These are phyloP conservation scores for Lasioglossum leucozonium DNA, from an alignment of 2,888 invertebrate species.

Conservation along the genomic window DNA sequence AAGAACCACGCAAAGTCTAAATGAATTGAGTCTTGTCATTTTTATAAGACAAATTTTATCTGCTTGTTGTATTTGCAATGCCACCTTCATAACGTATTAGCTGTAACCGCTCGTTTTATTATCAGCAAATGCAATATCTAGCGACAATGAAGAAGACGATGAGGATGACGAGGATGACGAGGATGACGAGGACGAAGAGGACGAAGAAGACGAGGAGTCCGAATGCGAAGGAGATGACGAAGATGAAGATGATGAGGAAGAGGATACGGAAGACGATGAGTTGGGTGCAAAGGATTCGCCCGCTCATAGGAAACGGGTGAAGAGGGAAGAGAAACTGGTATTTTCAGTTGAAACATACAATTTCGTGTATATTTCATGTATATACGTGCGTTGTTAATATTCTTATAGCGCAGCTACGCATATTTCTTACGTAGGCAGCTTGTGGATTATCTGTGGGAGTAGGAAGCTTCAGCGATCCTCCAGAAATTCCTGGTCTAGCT, in stretches of 20 bases:
- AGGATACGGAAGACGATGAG: slow-evolving; percentile 60
- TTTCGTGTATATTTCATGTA: neutral
- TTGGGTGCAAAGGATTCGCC: slow-evolving; percentile 76
- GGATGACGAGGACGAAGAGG: slow-evolving; percentile 68
- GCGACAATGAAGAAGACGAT: slow-evolving; percentile 62
- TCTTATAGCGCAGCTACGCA: slow-evolving; percentile 34
- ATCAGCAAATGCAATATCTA: slow-evolving; percentile 25
- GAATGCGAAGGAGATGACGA: slow-evolving; percentile 60
- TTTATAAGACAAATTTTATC: neutral
- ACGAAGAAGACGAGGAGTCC: slow-evolving; percentile 64
- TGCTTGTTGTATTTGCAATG: neutral
- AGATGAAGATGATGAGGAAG: slow-evolving; percentile 62
- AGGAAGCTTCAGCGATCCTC: slow-evolving; percentile 92
- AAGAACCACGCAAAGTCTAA: no score
- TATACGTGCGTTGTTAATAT: slow-evolving; percentile 25
- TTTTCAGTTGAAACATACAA: neutral
- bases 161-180: slow-evolving; percentile 65
- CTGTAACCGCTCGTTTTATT: slow-evolving; percentile 11
- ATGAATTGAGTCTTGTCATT: no score
- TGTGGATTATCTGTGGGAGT: slow-evolving; percentile 91
- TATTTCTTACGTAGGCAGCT: slow-evolving; percentile 86
- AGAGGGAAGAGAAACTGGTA: slow-evolving; percentile 74
- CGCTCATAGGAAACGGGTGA: slow-evolving; percentile 70
- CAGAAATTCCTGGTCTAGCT: slow-evolving; percentile 91
- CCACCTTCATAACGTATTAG: neutral